Evolutionary conservation across 2,797 vertebrate species (phyloP).

Genomic region (Lateolabrax maculatus): DNA sequence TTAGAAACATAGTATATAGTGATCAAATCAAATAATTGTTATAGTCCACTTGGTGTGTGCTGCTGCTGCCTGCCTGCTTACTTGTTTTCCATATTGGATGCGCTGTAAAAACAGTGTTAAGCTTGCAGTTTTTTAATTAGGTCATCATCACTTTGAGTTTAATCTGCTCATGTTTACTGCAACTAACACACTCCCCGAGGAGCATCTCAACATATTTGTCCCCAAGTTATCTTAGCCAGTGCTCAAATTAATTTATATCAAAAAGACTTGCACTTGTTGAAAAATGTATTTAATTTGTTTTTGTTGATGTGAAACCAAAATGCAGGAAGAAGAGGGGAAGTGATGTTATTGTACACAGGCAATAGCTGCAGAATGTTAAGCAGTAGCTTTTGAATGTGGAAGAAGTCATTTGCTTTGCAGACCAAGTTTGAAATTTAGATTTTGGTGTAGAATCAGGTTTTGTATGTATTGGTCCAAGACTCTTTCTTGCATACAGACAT

Average conservation of each 20-base stretch:
- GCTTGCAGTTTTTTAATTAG: slow-evolving; percentile 63
- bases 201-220: slow-evolving; percentile 59
- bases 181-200: slow-evolving; percentile 41
- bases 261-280: slow-evolving; percentile 36
- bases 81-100: slow-evolving; percentile 57
- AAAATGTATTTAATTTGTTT: slow-evolving; percentile 44
- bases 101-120: slow-evolving; percentile 47
- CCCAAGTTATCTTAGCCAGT: slow-evolving; percentile 47
- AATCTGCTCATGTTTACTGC: slow-evolving; percentile 67
- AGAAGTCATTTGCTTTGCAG: slow-evolving; percentile 10
- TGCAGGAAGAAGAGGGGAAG: slow-evolving; percentile 36
- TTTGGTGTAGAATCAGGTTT: not conserved
- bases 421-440: slow-evolving; percentile 8
- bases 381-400: slow-evolving; percentile 26
- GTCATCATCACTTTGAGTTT: slow-evolving; percentile 70
- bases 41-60: slow-evolving; percentile 27
- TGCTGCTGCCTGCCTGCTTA: slow-evolving; percentile 36
- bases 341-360: slow-evolving; percentile 18
- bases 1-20: slow-evolving; percentile 1
- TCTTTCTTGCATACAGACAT: not conserved
- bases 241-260: slow-evolving; percentile 47
- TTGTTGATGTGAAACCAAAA: slow-evolving; percentile 43
- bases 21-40: slow-evolving; percentile 3
- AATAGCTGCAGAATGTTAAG: slow-evolving; percentile 42
- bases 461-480: not conserved